phyloP scores from a whole-genome alignment of 2,797 vertebrate genomes.

The Protonibea diacanthus region DNA sequence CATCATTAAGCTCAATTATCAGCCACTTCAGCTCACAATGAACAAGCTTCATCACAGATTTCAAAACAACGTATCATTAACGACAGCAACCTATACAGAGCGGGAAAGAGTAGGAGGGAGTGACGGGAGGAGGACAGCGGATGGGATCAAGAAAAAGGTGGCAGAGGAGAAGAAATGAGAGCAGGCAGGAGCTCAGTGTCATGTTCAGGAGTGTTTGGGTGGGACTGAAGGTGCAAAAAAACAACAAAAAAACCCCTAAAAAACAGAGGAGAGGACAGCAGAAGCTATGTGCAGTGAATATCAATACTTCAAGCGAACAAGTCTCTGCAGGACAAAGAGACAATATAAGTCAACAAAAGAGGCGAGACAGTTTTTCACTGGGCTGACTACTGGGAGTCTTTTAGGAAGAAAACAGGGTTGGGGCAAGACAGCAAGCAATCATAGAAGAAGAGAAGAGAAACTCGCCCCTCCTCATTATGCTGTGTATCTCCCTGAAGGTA shows the following conservation, averaged over 20 bases:
- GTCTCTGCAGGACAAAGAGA: constrained; percentile 16
- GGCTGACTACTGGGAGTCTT: constrained; percentile 50
- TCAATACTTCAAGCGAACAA: constrained; percentile 29
- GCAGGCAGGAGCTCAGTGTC: neutral
- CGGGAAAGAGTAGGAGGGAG: constrained; percentile 39
- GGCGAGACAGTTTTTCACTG: constrained; percentile 14
- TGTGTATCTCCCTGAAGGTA: constrained; percentile 57
- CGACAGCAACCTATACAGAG: constrained; percentile 40
- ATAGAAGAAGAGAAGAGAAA: constrained; percentile 27
- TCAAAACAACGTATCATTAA: constrained; percentile 78
- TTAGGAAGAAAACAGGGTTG: constrained; percentile 64
- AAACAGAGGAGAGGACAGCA: neutral
- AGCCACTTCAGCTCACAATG: constrained; percentile 80
- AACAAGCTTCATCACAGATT: constrained; percentile 75
- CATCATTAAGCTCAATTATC: constrained; percentile 86
- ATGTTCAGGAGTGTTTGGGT: neutral
- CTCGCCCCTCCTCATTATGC: constrained; percentile 49
- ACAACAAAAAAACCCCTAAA: neutral
- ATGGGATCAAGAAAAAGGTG: constrained; percentile 9
- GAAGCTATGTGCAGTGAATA: constrained; percentile 18
- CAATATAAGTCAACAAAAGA: constrained; percentile 35
- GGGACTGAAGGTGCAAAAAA: neutral
- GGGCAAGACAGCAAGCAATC: constrained; percentile 48
- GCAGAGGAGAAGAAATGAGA: neutral
- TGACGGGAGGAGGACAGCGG: neutral